phyloP scores from a whole-genome alignment of 2,888 invertebrate species.

The Notodonta dromedarius region DNA sequence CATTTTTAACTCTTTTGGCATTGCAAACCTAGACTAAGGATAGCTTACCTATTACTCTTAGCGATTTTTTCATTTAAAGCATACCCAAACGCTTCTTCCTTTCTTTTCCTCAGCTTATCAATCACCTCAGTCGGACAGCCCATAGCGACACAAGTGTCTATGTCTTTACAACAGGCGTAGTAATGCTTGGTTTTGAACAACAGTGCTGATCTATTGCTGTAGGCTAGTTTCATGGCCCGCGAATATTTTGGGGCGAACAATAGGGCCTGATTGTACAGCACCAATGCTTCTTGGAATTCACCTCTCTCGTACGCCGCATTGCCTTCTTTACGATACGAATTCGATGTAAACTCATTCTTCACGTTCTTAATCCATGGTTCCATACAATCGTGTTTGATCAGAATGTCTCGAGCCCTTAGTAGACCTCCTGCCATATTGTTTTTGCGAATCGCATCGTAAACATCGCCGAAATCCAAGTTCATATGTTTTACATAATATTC shows the following conservation, averaged over 20 bases:
- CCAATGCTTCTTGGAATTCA: background rate
- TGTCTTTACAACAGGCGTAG: background rate
- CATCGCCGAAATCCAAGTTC: background rate
- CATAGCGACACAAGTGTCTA: background rate
- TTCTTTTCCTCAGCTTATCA: conserved; percentile 2
- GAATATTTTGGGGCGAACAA: background rate
- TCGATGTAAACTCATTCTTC: background rate
- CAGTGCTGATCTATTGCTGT: conserved; percentile 6
- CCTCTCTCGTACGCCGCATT: background rate
- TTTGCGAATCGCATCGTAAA: background rate
- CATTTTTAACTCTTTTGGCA: too few species aligned
- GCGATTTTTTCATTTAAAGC: background rate
- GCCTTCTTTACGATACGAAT: background rate
- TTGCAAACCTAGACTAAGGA: too few species aligned
- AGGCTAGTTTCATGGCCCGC: background rate
- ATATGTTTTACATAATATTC: background rate
- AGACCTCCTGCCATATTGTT: background rate
- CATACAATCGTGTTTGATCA: background rate
- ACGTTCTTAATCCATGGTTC: background rate
- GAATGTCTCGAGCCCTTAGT: background rate
- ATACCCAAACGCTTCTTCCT: background rate
- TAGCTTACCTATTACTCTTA: background rate
- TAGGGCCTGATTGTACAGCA: background rate
- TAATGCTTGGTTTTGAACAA: background rate
- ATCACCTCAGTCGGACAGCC: conserved; percentile 1